Evolutionary conservation across 2,113 vertebrate genomes (phyloP), one percentile per base, ranked within the genome.

Genomic region (Xiphophorus maculatus): DNA sequence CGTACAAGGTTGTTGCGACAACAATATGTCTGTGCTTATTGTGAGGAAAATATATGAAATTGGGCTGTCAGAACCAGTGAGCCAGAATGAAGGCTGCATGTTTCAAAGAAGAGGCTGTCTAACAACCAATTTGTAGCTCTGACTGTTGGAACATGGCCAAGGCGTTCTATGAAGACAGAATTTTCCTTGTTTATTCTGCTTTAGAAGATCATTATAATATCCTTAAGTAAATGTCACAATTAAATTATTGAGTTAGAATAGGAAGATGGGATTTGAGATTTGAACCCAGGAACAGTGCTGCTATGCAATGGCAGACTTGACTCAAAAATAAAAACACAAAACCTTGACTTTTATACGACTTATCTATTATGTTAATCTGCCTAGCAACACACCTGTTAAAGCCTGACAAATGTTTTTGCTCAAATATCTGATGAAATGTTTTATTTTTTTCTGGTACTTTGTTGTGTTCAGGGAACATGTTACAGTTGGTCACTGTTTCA

Each of bases 31-130:
- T 81, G 76, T 66, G 69, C 77, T 28, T 73, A 74, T 29, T 84
- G 80, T 68, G 74, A 79, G 67, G 73, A 80, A 79, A 88, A 88
- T 82, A 86, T 77, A 83, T 90, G 76, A 82, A 84, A 85, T 60
- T 60, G 78, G 76, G 27, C 77, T 89, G 85, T 86, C 84, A 84
- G 30, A 73, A 74, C 67, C 85, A 84, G 78, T 71, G 87, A 83
- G 73, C 74, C 74, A 86, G 80, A 90, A 90, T 88, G 84, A 91
- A 85, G 68, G 81, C 71, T 77, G 75, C 65, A 62, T 54, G 74
- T 89, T 88, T 88, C 84, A 79, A 72, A 80, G 76, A 75, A 65
- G 70, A 67, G 69, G 60, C 73, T 61, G 76, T 80, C 83, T 81
- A 81, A 85, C 76, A 82, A 82, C 72, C 78, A 78, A 81, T 88